These are phyloP conservation scores for Butorides virescens DNA, from an alignment of 2,113 vertebrate genomes.

Conservation along the genomic window DNA sequence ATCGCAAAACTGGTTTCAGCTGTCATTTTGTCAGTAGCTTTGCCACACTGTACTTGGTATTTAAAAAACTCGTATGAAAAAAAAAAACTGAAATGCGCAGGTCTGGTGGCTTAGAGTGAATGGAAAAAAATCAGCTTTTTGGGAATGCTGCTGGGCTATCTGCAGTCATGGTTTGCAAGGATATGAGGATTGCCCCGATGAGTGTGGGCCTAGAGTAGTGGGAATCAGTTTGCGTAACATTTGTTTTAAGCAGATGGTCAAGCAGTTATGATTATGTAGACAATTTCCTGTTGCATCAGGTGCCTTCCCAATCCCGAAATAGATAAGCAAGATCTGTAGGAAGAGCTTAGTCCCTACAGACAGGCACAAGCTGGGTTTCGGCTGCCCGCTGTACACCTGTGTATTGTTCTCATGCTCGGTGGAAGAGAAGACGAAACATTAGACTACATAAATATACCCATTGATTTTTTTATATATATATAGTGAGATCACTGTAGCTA, in stretches of 20 bases:
- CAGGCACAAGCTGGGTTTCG: not conserved
- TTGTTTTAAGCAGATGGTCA: not conserved
- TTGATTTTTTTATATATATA: not conserved
- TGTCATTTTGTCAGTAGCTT: not conserved
- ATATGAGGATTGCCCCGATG: accelerated
- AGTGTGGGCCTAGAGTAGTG: not conserved
- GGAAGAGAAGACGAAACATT: not conserved
- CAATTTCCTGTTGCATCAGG: not conserved
- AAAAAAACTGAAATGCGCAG: not conserved
- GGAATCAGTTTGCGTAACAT: not conserved
- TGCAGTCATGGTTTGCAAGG: not conserved
- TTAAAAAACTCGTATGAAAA: accelerated
- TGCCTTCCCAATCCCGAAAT: not conserved
- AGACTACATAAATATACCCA: not conserved
- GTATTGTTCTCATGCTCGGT: not conserved
- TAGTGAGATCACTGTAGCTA: not conserved
- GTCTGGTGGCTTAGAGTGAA: not conserved
- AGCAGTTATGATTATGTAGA: not conserved
- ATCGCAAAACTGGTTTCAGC: not conserved
- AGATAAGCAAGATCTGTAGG: not conserved
- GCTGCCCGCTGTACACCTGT: accelerated
- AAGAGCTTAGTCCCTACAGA: not conserved
- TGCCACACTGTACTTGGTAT: not conserved
- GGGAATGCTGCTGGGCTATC: not conserved
- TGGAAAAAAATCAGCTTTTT: not conserved